These are phyloP conservation scores for Eulemur rufifrons DNA, from an alignment of 2,113 vertebrate species.

Conservation along the genomic window DNA sequence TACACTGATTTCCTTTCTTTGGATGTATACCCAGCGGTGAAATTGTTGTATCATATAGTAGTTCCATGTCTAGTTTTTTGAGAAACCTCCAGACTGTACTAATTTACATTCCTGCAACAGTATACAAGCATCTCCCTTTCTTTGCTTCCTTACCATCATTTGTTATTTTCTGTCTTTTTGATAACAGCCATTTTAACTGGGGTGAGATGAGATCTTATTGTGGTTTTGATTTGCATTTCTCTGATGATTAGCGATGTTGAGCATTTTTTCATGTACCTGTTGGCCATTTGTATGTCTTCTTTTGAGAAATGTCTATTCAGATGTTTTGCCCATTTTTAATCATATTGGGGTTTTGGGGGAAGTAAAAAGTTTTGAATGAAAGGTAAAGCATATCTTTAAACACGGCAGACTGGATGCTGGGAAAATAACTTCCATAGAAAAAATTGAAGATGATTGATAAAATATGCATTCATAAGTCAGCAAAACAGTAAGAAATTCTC, in stretches of 20 bases:
- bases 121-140: neutral
- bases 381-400: conserved; percentile 6
- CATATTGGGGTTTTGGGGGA: neutral
- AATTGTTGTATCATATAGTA: neutral
- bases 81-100: neutral
- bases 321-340: neutral
- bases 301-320: neutral
- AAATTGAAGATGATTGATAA: conserved; percentile 7
- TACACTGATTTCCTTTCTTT: neutral
- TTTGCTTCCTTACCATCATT: neutral
- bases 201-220: neutral
- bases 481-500: neutral
- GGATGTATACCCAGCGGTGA: neutral
- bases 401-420: neutral
- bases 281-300: neutral
- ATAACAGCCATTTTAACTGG: neutral
- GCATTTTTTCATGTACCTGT: neutral
- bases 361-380: neutral
- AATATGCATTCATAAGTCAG: neutral
- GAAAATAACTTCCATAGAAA: conserved; percentile 24
- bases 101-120: neutral
- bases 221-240: neutral
- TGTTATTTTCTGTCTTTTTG: neutral
- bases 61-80: neutral
- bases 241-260: neutral